These are phyloP conservation scores for Amphimallon solstitiale DNA, from an alignment of 2,888 invertebrate species.

Conservation along the genomic window DNA sequence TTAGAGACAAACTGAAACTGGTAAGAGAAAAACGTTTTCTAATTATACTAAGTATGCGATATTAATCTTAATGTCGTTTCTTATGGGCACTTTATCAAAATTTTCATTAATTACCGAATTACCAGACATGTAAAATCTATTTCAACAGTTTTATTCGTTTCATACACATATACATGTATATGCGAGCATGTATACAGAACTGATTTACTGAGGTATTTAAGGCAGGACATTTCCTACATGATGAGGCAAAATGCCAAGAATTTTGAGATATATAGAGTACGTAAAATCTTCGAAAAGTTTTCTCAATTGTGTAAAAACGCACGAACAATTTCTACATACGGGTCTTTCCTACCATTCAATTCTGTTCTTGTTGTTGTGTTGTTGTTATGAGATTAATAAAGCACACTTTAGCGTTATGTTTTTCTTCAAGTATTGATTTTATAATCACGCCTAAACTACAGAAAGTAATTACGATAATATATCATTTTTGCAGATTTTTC, in stretches of 20 bases:
- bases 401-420: conserved; percentile 22
- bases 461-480: conserved; percentile 29
- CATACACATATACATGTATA: neutral
- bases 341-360: neutral
- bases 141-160: conserved; percentile 19
- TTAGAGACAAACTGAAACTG: neutral
- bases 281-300: conserved; percentile 16
- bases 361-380: neutral
- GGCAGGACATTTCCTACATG: conserved; percentile 18
- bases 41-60: conserved; percentile 19
- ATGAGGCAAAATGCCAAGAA: conserved; percentile 25
- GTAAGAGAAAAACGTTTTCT: conserved; percentile 1
- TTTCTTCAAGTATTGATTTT: conserved; percentile 25
- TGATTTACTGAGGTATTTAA: conserved; percentile 27
- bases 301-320: conserved; percentile 15
- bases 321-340: neutral
- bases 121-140: conserved; percentile 27
- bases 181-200: neutral
- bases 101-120: conserved; percentile 24
- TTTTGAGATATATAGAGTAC: conserved; percentile 8
- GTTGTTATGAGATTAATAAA: conserved; percentile 25
- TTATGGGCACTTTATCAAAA: conserved; percentile 13
- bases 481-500: conserved; percentile 25
- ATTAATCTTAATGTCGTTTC: conserved; percentile 19
- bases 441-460: conserved; percentile 30